phyloP scores from a whole-genome alignment of 2,888 invertebrate genomes.

The Caenorhabditis sp. region DNA sequence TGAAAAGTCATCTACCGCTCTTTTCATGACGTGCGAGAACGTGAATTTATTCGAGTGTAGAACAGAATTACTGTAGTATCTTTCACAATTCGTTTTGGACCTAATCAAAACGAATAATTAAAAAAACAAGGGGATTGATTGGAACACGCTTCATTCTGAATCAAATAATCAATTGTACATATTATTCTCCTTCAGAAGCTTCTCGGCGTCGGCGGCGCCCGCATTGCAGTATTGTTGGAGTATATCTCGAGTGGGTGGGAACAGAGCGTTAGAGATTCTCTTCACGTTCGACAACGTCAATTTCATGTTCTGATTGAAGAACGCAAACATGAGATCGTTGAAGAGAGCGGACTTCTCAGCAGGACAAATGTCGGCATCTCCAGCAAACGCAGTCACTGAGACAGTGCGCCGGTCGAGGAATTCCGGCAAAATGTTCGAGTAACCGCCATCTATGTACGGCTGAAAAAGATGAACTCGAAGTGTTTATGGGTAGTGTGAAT shows the following conservation, averaged over 20 bases:
- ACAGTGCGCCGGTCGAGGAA: constrained; percentile 91
- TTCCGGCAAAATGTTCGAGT: constrained; percentile 93
- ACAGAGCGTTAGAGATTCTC: constrained; percentile 79
- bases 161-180: constrained; percentile 24
- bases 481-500: neutral
- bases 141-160: no score
- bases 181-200: constrained; percentile 24
- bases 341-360: constrained; percentile 65
- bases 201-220: constrained; percentile 79
- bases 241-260: constrained; percentile 78
- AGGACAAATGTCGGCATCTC: constrained; percentile 73
- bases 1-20: no score
- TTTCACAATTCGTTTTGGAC: no score
- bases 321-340: constrained; percentile 72
- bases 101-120: no score
- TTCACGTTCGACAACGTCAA: constrained; percentile 79
- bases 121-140: no score
- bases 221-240: constrained; percentile 79
- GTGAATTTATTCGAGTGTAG: no score
- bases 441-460: constrained; percentile 93
- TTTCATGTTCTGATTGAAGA: constrained; percentile 77
- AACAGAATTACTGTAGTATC: no score
- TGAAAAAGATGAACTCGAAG: constrained; percentile 68
- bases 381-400: constrained; percentile 95
- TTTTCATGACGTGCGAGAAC: no score